Conservation (phyloP, 2,797 vertebrate genomes). For the Chelon auratus region DNA sequence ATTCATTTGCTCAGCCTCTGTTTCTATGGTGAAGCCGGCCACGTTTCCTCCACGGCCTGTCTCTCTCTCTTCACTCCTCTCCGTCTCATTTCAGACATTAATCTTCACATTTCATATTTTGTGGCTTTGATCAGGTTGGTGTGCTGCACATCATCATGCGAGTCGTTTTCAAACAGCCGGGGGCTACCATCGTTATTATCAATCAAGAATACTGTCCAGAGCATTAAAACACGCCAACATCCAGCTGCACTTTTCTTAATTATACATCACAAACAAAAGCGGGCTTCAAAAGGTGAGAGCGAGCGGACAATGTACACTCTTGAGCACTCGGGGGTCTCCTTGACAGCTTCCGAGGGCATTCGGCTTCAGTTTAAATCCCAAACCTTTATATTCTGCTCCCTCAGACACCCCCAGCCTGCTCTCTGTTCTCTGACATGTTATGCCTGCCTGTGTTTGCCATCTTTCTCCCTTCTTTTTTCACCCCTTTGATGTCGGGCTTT, state of each 20-base stretch:
- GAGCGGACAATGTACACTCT: not conserved
- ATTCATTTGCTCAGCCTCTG: conserved; percentile 38
- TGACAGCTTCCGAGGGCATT: conserved; percentile 25
- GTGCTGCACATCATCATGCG: conserved; percentile 69
- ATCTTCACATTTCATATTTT: conserved; percentile 66
- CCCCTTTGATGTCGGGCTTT: conserved; percentile 70
- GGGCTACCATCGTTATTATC: conserved; percentile 69
- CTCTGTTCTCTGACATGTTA: conserved; percentile 54
- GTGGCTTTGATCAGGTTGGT: conserved; percentile 75
- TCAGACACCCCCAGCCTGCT: conserved; percentile 39
- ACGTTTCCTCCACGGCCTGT: conserved; percentile 3
- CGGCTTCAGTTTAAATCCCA: conserved; percentile 2
- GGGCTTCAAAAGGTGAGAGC: conserved; percentile 44
- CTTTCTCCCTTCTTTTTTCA: conserved; percentile 40
- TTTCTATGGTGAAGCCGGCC: conserved; percentile 40
- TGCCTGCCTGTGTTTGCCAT: conserved; percentile 37
- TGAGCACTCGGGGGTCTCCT: conserved; percentile 31
- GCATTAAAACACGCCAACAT: conserved; percentile 3
- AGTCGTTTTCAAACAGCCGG: conserved; percentile 60
- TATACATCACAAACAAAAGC: conserved; percentile 57
- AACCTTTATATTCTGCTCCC: conserved; percentile 28
- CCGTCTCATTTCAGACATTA: conserved; percentile 56
- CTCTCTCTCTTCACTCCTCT: conserved; percentile 10
- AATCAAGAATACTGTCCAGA: conserved; percentile 51
- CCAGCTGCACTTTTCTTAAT: conserved; percentile 47